Evolutionary conservation across 1,140 invertebrate species (phyloP), one percentile per base, ranked within the genome.

Genomic region (Idris sp.): DNA sequence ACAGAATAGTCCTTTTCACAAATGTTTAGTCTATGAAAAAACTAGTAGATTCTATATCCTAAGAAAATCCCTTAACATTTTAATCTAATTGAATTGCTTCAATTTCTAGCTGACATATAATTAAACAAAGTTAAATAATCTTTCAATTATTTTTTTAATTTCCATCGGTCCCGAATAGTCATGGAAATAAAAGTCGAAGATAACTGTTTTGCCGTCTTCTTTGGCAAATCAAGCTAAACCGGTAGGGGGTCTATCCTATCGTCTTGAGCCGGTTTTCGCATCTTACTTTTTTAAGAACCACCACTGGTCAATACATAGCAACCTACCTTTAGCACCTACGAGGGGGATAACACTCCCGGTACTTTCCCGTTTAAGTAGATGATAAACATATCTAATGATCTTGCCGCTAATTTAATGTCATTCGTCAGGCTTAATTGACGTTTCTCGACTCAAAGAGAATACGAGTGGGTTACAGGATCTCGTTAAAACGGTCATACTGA

Each of bases 211-310:
- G 79, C 59, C 68, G 48, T 56, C 62, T 78, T 76, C 77, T 78
- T 79, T 71, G 79, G 61, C 67, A 64, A 79, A 72, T 65, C 65
- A 73, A 82, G 74, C 77, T 79, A 81, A 84, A 83, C 81, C 83
- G 81, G 83, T 84, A 83, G 83, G 81, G 81, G 79, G 80, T 83
- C 82, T 78, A 80, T 76, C 81, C 81, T 78, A 80, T 76, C 81
- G 76, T 82, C 71, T 73, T 54, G 77, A 83, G 82, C 83, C 83
- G 82, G 83, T 84, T 84, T 81, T 84, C 82, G 76, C 79, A 79
- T 79, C 76, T 76, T 74, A 68, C 78, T 83, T 82, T 80, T 79
- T 81, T 81, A 79, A 58, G 59, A 59, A 59, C 59, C 58, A 69
- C 73, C 33, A 51, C 58, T 64, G 64, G 62, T 68, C 62, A 65